Conservation (phyloP, 1,140 invertebrate species). For the Euborellia annulipes region DNA sequence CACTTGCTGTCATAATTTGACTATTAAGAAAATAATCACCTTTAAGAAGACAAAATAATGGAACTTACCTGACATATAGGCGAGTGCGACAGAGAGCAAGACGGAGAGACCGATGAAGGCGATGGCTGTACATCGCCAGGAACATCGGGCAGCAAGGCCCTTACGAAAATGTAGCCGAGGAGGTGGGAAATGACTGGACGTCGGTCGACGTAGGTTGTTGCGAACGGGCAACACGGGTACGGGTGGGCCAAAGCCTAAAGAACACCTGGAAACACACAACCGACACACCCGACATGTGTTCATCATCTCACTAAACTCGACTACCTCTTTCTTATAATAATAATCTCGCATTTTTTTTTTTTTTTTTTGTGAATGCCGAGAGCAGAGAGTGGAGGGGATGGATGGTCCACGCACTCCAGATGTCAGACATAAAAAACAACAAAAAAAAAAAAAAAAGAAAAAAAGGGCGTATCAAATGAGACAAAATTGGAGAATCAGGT, state of each 20-base stretch:
- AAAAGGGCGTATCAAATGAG: too few relatives aligned
- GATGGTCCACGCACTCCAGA: too few relatives aligned
- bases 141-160: conserved; percentile 67
- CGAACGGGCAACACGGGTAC: conserved; percentile 56
- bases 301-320: too few relatives aligned
- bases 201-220: conserved; percentile 46
- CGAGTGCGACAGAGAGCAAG: conserved; percentile 60
- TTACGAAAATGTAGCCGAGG: conserved; percentile 76
- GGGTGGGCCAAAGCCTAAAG: conserved; percentile 42
- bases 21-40: too few relatives aligned
- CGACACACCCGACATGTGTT: too few relatives aligned
- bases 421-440: too few relatives aligned
- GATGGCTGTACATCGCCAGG: conserved; percentile 80
- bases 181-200: conserved; percentile 44
- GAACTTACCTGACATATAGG: conserved; percentile 70
- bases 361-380: conserved; percentile 1
- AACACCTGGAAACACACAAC: conserved; percentile 31
- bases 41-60: too few relatives aligned
- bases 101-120: conserved; percentile 66
- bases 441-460: too few relatives aligned
- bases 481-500: too few relatives aligned
- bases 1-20: too few relatives aligned
- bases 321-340: too few relatives aligned
- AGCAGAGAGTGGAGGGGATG: too few relatives aligned
- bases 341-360: neutral